Percentiles rank a stretch among this genome's conserved stretches.
Evolutionary conservation across 2,888 invertebrate genomes (phyloP).

Genomic region (Carabus problematicus): DNA sequence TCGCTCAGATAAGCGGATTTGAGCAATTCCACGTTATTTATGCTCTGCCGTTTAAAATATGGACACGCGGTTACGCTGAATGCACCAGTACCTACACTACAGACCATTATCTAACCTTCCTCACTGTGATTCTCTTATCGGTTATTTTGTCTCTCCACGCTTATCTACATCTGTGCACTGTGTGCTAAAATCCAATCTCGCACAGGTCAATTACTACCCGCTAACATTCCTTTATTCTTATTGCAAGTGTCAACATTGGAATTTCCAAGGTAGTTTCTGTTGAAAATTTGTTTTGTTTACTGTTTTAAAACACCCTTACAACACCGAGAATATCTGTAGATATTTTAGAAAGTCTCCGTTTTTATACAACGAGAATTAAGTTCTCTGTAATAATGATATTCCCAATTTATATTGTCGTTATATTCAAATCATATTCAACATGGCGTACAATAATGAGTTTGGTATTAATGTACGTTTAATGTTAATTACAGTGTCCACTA

Average conservation of each 20-base stretch:
- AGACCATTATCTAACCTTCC: too few species aligned
- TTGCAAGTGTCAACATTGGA: neutral
- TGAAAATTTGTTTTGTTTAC: too few species aligned
- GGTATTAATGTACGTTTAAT: too few species aligned
- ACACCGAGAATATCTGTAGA: too few species aligned
- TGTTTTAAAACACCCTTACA: too few species aligned
- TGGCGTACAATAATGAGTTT: too few species aligned
- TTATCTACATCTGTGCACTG: neutral
- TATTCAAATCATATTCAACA: too few species aligned
- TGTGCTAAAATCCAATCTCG: conserved; percentile 6
- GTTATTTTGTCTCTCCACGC: conserved; percentile 10
- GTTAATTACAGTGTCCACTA: too few species aligned
- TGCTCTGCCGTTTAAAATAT: conserved; percentile 16
- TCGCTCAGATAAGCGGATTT: conserved; percentile 37
- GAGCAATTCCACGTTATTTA: conserved; percentile 36
- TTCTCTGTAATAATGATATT: too few species aligned
- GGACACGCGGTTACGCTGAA: conserved; percentile 10
- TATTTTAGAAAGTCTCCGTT: too few species aligned
- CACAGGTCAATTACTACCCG: neutral
- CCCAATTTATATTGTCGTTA: too few species aligned
- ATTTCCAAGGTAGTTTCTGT: neutral
- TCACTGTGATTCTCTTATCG: conserved; percentile 9
- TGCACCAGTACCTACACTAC: neutral
- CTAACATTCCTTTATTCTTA: neutral
- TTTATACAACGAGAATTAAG: too few species aligned